These are phyloP conservation scores for Tetrao urogallus DNA, from an alignment of 2,113 vertebrate species.

Conservation along the genomic window DNA sequence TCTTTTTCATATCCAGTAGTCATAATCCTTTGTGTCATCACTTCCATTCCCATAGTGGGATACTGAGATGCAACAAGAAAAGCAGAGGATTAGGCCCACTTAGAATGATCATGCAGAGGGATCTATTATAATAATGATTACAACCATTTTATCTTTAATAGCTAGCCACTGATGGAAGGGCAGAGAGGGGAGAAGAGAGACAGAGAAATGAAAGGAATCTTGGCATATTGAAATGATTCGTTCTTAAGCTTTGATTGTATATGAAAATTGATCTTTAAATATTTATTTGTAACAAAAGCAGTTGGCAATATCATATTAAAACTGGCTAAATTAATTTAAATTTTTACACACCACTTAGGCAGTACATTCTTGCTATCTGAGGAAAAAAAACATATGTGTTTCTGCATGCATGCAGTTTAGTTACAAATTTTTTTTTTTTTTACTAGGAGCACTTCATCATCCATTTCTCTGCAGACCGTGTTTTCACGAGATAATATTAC, in stretches of 20 bases:
- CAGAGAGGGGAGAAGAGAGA: not conserved
- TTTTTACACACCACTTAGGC: not conserved
- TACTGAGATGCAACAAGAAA: slow-evolving; percentile 39
- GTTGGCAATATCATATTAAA: slow-evolving; percentile 46
- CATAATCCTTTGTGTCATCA: slow-evolving; percentile 12
- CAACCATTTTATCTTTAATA: slow-evolving; percentile 42
- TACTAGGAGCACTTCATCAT: not conserved
- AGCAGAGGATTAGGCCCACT: slow-evolving; percentile 22
- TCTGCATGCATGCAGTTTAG: not conserved
- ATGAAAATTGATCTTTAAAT: slow-evolving; percentile 44
- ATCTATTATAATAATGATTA: slow-evolving; percentile 38
- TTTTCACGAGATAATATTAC: not conserved
- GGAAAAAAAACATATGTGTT: not conserved
- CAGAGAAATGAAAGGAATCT: not conserved
- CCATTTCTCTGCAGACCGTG: not conserved
- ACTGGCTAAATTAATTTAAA: slow-evolving; percentile 56
- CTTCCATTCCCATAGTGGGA: slow-evolving; percentile 9
- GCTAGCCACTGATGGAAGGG: slow-evolving; percentile 34
- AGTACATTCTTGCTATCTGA: not conserved
- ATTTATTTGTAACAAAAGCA: slow-evolving; percentile 34
- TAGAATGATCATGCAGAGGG: slow-evolving; percentile 29
- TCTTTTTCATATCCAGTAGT: not conserved
- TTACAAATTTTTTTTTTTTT: not conserved
- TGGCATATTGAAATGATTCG: not conserved
- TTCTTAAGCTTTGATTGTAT: slow-evolving; percentile 16